phyloP scores from a whole-genome alignment of 2,797 vertebrate genomes.

The Streptopelia turtur region DNA sequence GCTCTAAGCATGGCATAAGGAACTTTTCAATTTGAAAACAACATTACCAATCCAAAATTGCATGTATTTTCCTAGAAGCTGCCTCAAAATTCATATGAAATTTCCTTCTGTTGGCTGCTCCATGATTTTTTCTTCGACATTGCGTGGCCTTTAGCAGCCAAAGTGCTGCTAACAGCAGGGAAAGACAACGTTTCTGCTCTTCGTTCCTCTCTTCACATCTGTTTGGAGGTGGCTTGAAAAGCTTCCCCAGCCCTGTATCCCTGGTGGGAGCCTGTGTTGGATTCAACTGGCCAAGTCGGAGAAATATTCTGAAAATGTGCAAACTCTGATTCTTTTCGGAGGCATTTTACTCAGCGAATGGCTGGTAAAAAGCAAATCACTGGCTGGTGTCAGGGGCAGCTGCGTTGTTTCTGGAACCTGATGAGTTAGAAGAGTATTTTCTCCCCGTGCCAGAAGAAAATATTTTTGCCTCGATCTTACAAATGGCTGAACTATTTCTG shows the following conservation, averaged over 20 bases:
- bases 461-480: neutral
- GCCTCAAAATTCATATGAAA: neutral
- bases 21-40: neutral
- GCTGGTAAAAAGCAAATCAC: neutral
- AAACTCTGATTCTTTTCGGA: neutral
- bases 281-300: neutral
- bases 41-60: neutral
- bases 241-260: neutral
- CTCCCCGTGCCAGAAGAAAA: neutral
- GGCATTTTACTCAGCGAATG: neutral
- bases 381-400: neutral
- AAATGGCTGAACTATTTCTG: neutral
- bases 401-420: slow-evolving; percentile 21
- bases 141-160: neutral
- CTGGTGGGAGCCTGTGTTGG: fast-evolving
- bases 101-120: neutral
- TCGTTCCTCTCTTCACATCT: neutral
- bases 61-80: neutral
- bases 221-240: neutral
- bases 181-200: neutral
- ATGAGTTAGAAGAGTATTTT: neutral
- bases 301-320: slow-evolving; percentile 18
- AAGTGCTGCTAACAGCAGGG: neutral
- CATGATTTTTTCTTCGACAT: neutral
- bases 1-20: neutral